Evolutionary conservation across 2,113 vertebrate genomes (phyloP).

Genomic region (Chelonoidis abingdonii): DNA sequence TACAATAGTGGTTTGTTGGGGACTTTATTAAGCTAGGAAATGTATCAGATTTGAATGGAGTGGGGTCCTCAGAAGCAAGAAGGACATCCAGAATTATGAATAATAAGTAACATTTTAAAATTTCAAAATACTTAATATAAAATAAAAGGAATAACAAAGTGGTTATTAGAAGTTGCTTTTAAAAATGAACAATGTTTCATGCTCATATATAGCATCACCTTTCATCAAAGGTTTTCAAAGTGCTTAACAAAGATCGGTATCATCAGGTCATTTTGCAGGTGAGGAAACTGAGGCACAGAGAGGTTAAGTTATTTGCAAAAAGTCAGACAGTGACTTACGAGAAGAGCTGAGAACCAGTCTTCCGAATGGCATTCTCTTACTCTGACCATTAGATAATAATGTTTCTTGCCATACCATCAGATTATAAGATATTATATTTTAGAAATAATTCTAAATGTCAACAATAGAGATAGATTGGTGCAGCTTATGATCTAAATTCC

Average conservation of each 20-base stretch:
- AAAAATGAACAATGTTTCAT: background rate
- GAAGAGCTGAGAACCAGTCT: background rate
- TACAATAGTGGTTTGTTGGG: background rate
- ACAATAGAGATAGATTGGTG: background rate
- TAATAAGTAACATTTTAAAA: constrained; percentile 18
- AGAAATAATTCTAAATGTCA: background rate
- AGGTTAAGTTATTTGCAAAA: background rate
- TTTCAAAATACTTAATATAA: background rate
- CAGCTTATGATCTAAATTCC: background rate
- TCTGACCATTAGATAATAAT: background rate
- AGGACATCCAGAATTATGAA: background rate
- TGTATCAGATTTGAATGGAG: background rate
- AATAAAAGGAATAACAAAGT: constrained; percentile 24
- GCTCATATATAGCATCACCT: background rate
- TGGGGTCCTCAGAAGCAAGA: background rate
- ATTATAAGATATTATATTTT: constrained; percentile 9
- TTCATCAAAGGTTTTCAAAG: background rate
- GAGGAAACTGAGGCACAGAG: background rate
- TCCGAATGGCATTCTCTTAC: background rate
- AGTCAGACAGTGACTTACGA: background rate
- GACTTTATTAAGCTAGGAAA: background rate
- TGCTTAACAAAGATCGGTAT: background rate
- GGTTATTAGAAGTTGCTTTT: background rate
- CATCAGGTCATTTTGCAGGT: background rate
- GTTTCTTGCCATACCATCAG: background rate